Evolutionary conservation across 2,888 invertebrate genomes (phyloP), one percentile per base, ranked within the genome.

Genomic region (Scelioninae gen. 2): DNA sequence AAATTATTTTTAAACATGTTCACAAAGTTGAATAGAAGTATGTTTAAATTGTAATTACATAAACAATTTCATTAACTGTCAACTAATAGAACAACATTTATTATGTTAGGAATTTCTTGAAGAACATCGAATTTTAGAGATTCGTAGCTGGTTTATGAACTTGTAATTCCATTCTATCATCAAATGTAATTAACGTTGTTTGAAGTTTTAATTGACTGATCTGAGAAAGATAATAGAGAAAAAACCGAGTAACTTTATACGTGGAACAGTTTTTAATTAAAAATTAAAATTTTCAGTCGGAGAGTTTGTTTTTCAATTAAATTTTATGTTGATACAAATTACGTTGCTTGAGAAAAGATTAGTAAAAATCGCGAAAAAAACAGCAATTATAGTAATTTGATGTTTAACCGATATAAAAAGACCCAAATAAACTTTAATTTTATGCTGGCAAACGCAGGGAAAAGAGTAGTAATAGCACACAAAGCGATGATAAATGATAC

Each of bases 401-500:
- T 46, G 58, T 57, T 50, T 50, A 46, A 58, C 41, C 45, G 64
- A 64, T 58, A 63, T 58, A 64, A 71, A 71, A 71, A 70, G 58
- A 61, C 35, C 52, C 37, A 64, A 64, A 64, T 65, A 65, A 71
- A 64, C 45, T 64, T 28, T 71, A 72, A 72, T 72, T 72, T 48
- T 48, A 72, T 35, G 60, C 60, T 65, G 22, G 71, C 37, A 65
- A 72, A 61, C 61, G 55, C n/a, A 37, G 65, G 50, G 35, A 43
- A 72, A 72, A 72, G 33, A 67, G 50, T 50, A 50, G 61, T 73
- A 73, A 73, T 67, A 67, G 57, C 61, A 73, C 43, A 63, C 67
- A 61, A 65, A 67, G 61, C 67, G 61, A 67, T 67, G 61, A 72
- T 72, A 67, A 72, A 72, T 61, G 65, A 72, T 72, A 67, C 72